Evolutionary conservation across 2,888 invertebrate species (phyloP).

Genomic region (Baronia brevicornis): DNA sequence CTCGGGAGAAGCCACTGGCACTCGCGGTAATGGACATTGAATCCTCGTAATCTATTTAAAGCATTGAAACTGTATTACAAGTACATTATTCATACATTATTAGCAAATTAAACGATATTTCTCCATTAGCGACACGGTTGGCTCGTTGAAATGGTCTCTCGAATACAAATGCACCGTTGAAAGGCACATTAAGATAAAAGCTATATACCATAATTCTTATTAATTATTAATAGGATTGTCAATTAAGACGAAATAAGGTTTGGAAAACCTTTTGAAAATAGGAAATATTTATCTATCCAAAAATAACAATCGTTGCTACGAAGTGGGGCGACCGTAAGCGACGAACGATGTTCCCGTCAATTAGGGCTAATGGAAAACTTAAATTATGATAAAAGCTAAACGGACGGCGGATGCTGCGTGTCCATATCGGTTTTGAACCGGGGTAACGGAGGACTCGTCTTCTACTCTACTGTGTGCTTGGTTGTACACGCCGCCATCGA

Average conservation of each 20-base stretch:
- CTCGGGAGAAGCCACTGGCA: constrained; percentile 26
- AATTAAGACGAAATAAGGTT: constrained; percentile 60
- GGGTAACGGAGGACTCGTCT: constrained; percentile 20
- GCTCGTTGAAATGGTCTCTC: constrained; percentile 54
- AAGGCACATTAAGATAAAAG: constrained; percentile 71
- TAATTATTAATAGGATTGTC: constrained; percentile 70
- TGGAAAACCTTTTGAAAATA: constrained; percentile 58
- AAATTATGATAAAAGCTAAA: constrained; percentile 74
- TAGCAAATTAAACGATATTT: constrained; percentile 58
- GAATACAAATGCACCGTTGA: constrained; percentile 64
- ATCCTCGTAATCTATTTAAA: constrained; percentile 32
- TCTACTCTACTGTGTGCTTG: too few species aligned
- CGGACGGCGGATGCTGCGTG: constrained; percentile 56
- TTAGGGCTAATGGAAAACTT: constrained; percentile 74
- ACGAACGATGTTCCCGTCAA: constrained; percentile 74
- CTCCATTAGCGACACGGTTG: constrained; percentile 60
- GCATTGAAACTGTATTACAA: constrained; percentile 31
- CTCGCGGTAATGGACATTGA: constrained; percentile 37
- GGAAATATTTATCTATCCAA: constrained; percentile 68
- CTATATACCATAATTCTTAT: constrained; percentile 64
- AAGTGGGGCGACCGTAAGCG: constrained; percentile 62
- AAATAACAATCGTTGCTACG: constrained; percentile 63
- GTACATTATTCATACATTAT: constrained; percentile 53
- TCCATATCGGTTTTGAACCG: constrained; percentile 28
- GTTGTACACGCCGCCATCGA: too few species aligned